These are phyloP conservation scores for Eubasilissa splendida DNA, from an alignment of 2,888 invertebrate genomes.

Conservation along the genomic window DNA sequence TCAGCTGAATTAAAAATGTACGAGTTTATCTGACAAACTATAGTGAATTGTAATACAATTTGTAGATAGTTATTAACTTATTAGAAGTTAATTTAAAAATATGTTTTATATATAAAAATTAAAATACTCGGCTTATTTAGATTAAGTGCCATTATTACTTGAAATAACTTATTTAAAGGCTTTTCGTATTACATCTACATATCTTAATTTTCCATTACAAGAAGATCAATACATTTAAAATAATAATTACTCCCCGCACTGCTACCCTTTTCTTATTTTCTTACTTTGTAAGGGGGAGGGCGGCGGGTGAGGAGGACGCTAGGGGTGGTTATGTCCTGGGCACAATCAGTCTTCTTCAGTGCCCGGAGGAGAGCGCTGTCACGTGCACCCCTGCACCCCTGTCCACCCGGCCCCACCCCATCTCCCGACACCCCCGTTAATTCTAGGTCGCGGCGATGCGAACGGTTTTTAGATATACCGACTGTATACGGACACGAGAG, in stretches of 20 bases:
- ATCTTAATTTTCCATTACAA: no score
- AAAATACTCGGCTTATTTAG: no score
- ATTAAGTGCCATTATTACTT: no score
- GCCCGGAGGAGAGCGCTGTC: conserved; percentile 55
- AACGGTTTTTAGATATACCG: conserved; percentile 37
- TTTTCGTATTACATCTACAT: no score
- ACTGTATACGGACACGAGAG: conserved; percentile 35
- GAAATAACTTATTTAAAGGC: no score
- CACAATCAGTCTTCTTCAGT: conserved; percentile 59
- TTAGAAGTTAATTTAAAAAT: no score
- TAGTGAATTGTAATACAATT: no score
- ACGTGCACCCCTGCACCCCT: conserved; percentile 47
- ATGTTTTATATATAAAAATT: no score
- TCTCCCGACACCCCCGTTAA: conserved; percentile 31
- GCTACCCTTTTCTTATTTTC: conserved; percentile 35
- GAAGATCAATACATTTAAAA: neutral
- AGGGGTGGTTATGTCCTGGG: conserved; percentile 54
- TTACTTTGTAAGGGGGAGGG: conserved; percentile 13
- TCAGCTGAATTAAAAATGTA: no score
- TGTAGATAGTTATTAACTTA: no score
- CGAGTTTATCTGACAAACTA: no score
- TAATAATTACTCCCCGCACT: conserved; percentile 10
- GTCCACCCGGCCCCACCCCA: conserved; percentile 36
- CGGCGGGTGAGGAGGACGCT: conserved; percentile 22
- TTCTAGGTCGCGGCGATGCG: conserved; percentile 49